These are phyloP conservation scores for Orbicella faveolata DNA, from an alignment of 64 coral and sea anemone species.

Conservation along the genomic window DNA sequence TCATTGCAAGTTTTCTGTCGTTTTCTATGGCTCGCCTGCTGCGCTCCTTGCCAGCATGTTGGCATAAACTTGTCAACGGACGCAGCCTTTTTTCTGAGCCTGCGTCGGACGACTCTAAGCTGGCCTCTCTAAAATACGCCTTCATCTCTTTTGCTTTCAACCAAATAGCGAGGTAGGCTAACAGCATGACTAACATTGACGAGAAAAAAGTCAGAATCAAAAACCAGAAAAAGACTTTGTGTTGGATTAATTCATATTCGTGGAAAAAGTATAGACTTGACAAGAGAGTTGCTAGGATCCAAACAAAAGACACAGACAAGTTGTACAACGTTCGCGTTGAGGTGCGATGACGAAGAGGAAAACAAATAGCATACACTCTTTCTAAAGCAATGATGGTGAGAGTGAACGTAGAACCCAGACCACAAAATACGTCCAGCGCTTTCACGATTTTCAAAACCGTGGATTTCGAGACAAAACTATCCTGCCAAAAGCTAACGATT, in stretches of 20 bases:
- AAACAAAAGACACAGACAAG: conserved; percentile 44
- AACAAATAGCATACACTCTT: conserved; percentile 73
- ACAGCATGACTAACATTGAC: conserved; percentile 48
- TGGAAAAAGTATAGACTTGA: conserved; percentile 80
- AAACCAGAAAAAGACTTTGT: conserved; percentile 85
- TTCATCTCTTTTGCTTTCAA: conserved; percentile 1
- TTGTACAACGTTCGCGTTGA: conserved; percentile 61
- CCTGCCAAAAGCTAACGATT: conserved; percentile 12
- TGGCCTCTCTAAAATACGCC: conserved; percentile 10
- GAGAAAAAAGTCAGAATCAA: conserved; percentile 59
- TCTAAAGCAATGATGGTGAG: conserved; percentile 80
- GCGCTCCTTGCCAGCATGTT: conserved; percentile 15
- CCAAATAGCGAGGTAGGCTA: conserved; percentile 78
- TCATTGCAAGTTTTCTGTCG: conserved; percentile 71
- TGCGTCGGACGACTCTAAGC: conserved; percentile 6
- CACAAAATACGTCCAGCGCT: conserved; percentile 64
- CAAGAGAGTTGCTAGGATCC: conserved; percentile 64
- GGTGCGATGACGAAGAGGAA: conserved; percentile 58
- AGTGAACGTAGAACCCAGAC: conserved; percentile 78
- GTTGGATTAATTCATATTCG: conserved; percentile 49
- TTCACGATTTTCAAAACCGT: conserved; percentile 17
- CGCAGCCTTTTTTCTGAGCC: conserved; percentile 1
- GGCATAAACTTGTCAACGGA: background rate
- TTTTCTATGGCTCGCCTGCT: conserved; percentile 25
- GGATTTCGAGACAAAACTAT: background rate